Conservation (phyloP, 2,888 invertebrate genomes). For the Schizaphis graminum region DNA sequence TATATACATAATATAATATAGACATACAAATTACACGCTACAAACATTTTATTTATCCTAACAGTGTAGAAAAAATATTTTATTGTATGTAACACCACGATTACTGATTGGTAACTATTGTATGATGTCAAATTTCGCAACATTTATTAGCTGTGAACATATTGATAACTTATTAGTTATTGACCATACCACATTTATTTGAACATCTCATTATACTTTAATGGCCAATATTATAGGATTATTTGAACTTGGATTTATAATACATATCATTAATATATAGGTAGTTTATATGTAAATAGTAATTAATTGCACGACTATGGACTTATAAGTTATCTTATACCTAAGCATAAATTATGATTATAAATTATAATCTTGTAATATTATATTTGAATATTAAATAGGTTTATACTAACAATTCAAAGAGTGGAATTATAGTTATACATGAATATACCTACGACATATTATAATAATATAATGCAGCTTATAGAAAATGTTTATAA, state of each 20-base stretch:
- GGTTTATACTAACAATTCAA: neutral
- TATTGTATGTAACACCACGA: too few relatives aligned
- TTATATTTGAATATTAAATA: neutral
- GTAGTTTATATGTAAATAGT: neutral
- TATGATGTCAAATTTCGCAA: neutral
- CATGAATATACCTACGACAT: neutral
- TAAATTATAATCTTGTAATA: neutral
- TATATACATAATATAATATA: too few relatives aligned
- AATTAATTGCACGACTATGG: neutral
- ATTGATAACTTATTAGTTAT: neutral
- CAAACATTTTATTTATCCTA: neutral
- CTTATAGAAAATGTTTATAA: neutral
- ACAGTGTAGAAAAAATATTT: neutral
- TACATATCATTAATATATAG: neutral
- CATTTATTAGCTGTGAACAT: neutral
- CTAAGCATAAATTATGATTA: neutral
- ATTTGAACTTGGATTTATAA: neutral
- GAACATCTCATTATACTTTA: neutral
- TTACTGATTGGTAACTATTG: neutral
- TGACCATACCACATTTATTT: neutral
- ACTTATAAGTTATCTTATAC: constrained; percentile 5
- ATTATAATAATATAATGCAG: neutral
- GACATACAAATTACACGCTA: neutral
- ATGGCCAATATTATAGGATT: neutral
- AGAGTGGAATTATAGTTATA: neutral